These are phyloP conservation scores for Vandiemenella viatica DNA, from an alignment of 2,888 invertebrate genomes.

Conservation along the genomic window DNA sequence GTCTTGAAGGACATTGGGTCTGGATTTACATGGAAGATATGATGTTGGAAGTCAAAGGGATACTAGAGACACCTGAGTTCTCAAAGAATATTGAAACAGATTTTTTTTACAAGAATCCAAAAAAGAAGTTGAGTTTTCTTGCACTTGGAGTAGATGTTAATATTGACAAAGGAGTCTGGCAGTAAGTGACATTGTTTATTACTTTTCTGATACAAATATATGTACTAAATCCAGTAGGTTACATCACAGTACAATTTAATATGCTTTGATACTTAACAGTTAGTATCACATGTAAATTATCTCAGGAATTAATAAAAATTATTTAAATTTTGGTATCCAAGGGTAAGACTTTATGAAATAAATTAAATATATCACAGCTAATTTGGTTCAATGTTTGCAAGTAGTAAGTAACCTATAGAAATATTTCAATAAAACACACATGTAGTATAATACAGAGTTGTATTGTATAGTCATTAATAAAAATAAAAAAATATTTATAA, in stretches of 20 bases:
- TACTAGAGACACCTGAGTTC: conserved; percentile 27
- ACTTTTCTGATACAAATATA: not conserved
- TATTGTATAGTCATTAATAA: too few relatives aligned
- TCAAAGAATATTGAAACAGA: conserved; percentile 31
- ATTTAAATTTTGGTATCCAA: too few relatives aligned
- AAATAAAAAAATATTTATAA: too few relatives aligned
- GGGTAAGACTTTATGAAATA: not conserved
- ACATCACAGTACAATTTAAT: not conserved
- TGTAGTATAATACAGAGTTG: too few relatives aligned
- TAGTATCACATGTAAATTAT: not conserved
- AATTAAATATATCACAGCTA: not conserved
- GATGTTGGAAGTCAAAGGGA: conserved; percentile 31
- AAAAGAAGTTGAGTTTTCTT: conserved; percentile 32
- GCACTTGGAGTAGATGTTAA: conserved; percentile 38
- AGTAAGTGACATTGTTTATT: conserved; percentile 17
- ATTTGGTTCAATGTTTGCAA: not conserved
- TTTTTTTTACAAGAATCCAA: conserved; percentile 38
- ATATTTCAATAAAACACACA: too few relatives aligned
- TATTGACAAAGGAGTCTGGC: conserved; percentile 38
- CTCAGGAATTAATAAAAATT: not conserved
- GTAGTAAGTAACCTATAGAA: not conserved
- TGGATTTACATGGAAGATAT: conserved; percentile 37
- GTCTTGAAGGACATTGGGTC: conserved; percentile 34
- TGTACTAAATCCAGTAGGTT: not conserved
- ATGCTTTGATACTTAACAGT: not conserved